Base-by-base conservation (phyloP, 23 tunicate species). In the Phallusia fumigata region DNA sequence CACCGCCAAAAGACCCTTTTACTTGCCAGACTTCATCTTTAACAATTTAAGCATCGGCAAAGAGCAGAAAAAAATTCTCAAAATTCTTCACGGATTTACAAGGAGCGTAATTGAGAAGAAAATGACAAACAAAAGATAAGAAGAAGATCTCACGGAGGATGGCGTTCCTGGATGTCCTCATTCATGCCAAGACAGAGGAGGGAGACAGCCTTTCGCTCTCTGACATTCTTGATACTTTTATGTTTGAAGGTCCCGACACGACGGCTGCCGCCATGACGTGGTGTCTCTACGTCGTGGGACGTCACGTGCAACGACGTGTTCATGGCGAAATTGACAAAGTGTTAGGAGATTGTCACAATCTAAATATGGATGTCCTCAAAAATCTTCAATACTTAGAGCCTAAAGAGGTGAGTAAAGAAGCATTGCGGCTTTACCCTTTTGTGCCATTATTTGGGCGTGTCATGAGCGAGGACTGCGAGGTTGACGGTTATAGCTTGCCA, bases 251-350 rank as follows among this genome's bases (percentile, higher is more conserved):
- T 19, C 97, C 88, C 40, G 99, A 92, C 88, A 96, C 99, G 10
- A 96, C 99, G 26, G 99, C 99, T 6, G 99, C 99, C 26, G 97
- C 97, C 13, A 96, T 96, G 97, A 82, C 91, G 12, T 96, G 99
- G 99, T 88, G 94, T 13, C 65, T 95, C 35, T 89, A 86, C 32
- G 75, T 88, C 36, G 82, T 96, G 32, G 97, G 89, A 53, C 49
- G 79, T 19, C 88, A 82, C 26, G 81, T 96, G 0, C 94, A 88
- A 80, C 32, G 52, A n/a, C n/a, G n/a, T n/a, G n/a, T n/a, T n/a
- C n/a, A n/a, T n/a, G n/a, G n/a, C n/a, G n/a, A n/a, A n/a, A 82
- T 96, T 0, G 95, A 88, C 73, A 65, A 53, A 19, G 97, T 96
- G 40, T 85, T 96, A 35, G 69, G 65, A 0, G 65, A 47, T 18